These are phyloP conservation scores for Marasmarcha lunaedactyla DNA, from an alignment of 2,888 invertebrate genomes.

Conservation along the genomic window DNA sequence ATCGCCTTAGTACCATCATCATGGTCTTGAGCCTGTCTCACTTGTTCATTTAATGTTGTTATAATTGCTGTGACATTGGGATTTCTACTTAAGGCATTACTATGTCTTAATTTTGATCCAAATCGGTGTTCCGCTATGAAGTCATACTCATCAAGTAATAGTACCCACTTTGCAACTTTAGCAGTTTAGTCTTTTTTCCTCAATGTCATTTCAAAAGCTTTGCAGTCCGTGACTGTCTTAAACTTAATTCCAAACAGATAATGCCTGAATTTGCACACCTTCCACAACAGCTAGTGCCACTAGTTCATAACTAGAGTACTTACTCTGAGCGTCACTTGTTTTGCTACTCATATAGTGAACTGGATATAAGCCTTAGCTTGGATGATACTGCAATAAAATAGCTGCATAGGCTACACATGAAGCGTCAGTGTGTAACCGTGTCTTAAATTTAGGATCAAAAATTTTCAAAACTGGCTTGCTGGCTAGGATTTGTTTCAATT, in stretches of 20 bases:
- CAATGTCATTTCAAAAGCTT: conserved; percentile 17
- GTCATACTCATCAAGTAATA: conserved; percentile 14
- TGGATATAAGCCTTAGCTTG: conserved; percentile 7
- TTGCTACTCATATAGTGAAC: conserved; percentile 10
- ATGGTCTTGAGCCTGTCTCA: conserved; percentile 13
- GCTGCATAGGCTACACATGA: conserved; percentile 8
- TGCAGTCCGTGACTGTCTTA: conserved; percentile 4
- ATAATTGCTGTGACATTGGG: conserved; percentile 2
- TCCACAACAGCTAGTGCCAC: conserved; percentile 10
- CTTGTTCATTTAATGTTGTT: conserved; percentile 6
- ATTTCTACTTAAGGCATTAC: conserved; percentile 14
- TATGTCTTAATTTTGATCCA: conserved; percentile 10
- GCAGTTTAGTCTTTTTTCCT: conserved; percentile 19
- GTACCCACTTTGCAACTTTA: conserved; percentile 16
- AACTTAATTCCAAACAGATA: conserved; percentile 8
- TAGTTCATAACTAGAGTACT: conserved; percentile 11
- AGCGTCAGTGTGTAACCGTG: neutral
- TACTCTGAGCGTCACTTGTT: conserved; percentile 9
- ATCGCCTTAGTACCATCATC: conserved; percentile 17
- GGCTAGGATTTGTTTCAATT: conserved; percentile 9
- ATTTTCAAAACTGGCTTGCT: conserved; percentile 16
- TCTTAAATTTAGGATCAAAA: conserved; percentile 7
- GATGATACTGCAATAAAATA: conserved; percentile 6
- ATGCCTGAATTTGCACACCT: conserved; percentile 8
- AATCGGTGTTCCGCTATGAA: conserved; percentile 10